phyloP scores from a whole-genome alignment of 1,140 invertebrate genomes.

The Ceratina australensis region DNA sequence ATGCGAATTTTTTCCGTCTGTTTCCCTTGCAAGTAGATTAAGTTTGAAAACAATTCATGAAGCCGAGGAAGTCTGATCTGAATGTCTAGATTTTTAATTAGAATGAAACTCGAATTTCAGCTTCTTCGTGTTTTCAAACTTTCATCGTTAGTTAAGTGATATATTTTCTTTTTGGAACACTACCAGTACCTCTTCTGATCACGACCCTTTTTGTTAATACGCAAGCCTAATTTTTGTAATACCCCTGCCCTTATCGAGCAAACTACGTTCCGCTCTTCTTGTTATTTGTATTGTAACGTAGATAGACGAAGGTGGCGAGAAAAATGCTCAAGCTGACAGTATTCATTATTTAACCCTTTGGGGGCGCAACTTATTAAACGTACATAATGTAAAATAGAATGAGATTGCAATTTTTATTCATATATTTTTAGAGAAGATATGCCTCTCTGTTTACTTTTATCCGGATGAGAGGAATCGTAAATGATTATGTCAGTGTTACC shows the following conservation, averaged over 20 bases:
- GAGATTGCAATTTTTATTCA: background rate
- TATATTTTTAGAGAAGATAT: background rate
- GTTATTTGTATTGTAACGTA: constrained; percentile 40
- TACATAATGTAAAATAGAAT: no score
- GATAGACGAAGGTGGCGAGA: constrained; percentile 39
- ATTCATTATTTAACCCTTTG: constrained; percentile 41
- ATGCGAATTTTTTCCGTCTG: background rate
- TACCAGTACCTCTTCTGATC: background rate
- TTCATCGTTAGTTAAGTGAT: background rate
- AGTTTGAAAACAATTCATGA: no score
- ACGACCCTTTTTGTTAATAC: constrained; percentile 12
- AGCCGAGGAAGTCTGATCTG: no score
- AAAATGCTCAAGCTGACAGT: constrained; percentile 39
- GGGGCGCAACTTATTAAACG: constrained; percentile 8
- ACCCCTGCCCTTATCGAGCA: background rate
- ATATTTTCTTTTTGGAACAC: background rate
- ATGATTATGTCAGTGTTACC: background rate
- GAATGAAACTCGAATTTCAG: background rate
- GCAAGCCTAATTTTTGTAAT: constrained; percentile 17
- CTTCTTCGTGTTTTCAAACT: background rate
- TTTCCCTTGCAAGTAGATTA: background rate
- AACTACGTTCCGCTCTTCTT: constrained; percentile 32
- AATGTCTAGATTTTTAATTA: background rate
- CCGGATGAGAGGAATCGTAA: background rate
- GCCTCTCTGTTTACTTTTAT: constrained; percentile 5